Conservation (phyloP, 2,888 invertebrate genomes). For the Torymus auratus region DNA sequence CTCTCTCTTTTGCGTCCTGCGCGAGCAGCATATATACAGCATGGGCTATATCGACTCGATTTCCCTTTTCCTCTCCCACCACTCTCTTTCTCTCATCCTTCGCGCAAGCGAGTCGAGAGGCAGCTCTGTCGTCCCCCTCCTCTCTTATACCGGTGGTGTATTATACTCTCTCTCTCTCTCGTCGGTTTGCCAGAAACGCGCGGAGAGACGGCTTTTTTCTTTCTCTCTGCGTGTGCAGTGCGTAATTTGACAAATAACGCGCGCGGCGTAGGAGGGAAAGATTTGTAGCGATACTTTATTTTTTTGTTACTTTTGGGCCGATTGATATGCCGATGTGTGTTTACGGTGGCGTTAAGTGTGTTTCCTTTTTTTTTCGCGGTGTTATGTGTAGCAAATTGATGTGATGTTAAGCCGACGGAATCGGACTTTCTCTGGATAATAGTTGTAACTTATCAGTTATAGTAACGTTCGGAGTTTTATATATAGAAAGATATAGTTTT, state of each 20-base stretch:
- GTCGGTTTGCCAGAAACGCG: not conserved
- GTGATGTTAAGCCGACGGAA: too few relatives aligned
- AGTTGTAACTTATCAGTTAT: too few relatives aligned
- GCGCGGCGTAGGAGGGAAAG: not conserved
- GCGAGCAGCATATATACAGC: not conserved
- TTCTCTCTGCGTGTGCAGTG: too few relatives aligned
- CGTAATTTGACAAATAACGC: conserved; percentile 1
- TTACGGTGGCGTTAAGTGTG: too few relatives aligned
- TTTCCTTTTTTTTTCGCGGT: too few relatives aligned
- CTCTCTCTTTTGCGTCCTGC: conserved; percentile 22
- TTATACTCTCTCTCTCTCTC: not conserved
- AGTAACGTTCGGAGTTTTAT: too few relatives aligned
- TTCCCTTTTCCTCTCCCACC: conserved; percentile 46
- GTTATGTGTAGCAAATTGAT: too few relatives aligned
- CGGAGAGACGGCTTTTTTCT: not conserved
- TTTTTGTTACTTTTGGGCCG: too few relatives aligned
- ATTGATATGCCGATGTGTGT: too few relatives aligned
- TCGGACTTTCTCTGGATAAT: too few relatives aligned
- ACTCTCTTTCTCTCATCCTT: conserved; percentile 14
- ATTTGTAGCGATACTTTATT: too few relatives aligned
- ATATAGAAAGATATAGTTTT: too few relatives aligned
- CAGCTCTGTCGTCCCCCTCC: not conserved
- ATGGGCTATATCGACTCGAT: conserved; percentile 36
- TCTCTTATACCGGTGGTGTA: not conserved
- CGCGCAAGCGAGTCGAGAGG: not conserved